These are phyloP conservation scores for Acanthacorydalis orientalis DNA, from an alignment of 2,888 invertebrate species.

Conservation along the genomic window DNA sequence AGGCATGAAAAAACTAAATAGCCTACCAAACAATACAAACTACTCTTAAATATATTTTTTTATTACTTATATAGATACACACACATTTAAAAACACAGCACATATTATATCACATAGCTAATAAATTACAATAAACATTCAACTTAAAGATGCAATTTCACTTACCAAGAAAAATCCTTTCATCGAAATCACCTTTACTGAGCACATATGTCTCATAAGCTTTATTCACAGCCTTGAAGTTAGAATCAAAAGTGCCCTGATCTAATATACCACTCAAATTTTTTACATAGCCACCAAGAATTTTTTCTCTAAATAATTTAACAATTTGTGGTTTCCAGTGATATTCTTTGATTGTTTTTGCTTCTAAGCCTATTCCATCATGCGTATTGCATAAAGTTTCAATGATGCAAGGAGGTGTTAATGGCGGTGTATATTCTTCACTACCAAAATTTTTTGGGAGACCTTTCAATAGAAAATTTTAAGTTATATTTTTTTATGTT, in stretches of 20 bases:
- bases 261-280: constrained; percentile 63
- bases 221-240: constrained; percentile 70
- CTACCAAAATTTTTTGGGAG: constrained; percentile 39
- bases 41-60: too few relatives aligned
- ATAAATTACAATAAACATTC: too few relatives aligned
- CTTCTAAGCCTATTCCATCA: constrained; percentile 72
- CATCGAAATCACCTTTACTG: constrained; percentile 89
- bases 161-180: constrained; percentile 81
- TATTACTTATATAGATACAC: too few relatives aligned
- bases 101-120: too few relatives aligned
- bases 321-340: constrained; percentile 65
- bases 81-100: too few relatives aligned
- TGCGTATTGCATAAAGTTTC: constrained; percentile 64
- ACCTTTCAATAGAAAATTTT: constrained; percentile 26
- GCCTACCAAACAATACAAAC: too few relatives aligned
- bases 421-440: constrained; percentile 35
- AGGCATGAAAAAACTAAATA: too few relatives aligned
- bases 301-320: constrained; percentile 55
- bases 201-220: constrained; percentile 83
- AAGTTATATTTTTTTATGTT: constrained; percentile 4
- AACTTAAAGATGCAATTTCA: constrained; percentile 7
- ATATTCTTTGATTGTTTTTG: constrained; percentile 79
- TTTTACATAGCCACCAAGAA: constrained; percentile 54
- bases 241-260: constrained; percentile 62
- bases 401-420: constrained; percentile 67